Percentiles rank a stretch among this genome's conserved stretches.
Evolutionary conservation across 37 sponge, comb jelly and placozoan genomes (phyloP).

Genomic region (Haliclona indistincta): DNA sequence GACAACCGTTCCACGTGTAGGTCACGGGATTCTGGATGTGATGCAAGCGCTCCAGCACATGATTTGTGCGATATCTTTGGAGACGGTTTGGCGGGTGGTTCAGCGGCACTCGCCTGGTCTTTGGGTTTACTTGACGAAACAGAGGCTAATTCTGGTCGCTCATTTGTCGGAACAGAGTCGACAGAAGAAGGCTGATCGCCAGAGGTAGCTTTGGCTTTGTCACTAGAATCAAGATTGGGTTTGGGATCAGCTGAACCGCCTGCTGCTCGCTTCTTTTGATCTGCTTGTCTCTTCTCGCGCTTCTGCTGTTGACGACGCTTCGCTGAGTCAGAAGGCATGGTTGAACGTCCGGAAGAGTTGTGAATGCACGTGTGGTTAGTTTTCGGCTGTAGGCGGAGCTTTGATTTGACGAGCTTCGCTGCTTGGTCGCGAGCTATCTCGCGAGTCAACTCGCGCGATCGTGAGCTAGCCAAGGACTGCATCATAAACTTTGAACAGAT

Average conservation of each 20-base stretch:
- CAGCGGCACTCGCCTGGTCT: not conserved
- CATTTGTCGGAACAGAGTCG: not conserved
- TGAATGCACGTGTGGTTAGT: too few species aligned
- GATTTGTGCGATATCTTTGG: slow-evolving; percentile 37
- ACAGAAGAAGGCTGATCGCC: not conserved
- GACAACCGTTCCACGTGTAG: slow-evolving; percentile 80
- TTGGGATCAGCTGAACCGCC: not conserved
- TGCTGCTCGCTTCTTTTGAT: not conserved
- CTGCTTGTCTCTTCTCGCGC: slow-evolving; percentile 48
- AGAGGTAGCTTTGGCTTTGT: not conserved
- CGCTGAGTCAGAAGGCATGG: slow-evolving; percentile 85
- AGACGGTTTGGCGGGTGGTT: not conserved
- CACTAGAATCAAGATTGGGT: not conserved
- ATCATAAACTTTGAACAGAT: too few species aligned
- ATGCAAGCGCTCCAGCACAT: slow-evolving; percentile 77
- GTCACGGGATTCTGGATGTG: slow-evolving; percentile 84
- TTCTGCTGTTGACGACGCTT: slow-evolving; percentile 79
- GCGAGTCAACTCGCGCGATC: too few species aligned
- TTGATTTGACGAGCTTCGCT: too few species aligned
- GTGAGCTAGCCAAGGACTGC: too few species aligned
- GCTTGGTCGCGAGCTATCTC: too few species aligned
- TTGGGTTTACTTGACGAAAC: not conserved
- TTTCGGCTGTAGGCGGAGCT: too few species aligned
- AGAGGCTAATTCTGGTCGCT: not conserved
- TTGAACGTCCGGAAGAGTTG: not conserved